phyloP scores from a whole-genome alignment of 2,797 vertebrate genomes.

The Eospalax fontanierii region DNA sequence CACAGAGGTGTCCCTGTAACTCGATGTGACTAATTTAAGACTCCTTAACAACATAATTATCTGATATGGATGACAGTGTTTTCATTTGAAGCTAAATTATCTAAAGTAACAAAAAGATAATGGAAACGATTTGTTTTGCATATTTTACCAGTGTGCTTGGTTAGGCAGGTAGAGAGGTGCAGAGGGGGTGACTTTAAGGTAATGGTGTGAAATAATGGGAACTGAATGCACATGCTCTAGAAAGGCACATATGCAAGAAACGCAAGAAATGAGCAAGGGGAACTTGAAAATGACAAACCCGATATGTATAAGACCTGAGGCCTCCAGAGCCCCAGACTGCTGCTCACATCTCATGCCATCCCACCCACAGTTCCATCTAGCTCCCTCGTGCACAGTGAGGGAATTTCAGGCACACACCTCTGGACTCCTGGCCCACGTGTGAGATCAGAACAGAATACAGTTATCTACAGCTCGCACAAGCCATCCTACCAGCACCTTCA shows the following conservation, averaged over 20 bases:
- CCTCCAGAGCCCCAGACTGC: neutral
- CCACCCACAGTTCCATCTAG: neutral
- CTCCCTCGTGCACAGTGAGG: neutral
- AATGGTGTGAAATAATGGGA: neutral
- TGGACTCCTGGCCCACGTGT: no score
- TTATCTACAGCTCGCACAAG: neutral
- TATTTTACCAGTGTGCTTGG: conserved; percentile 1
- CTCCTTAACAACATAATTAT: neutral
- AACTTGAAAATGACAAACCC: neutral
- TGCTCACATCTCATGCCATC: neutral
- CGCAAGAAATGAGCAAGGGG: neutral
- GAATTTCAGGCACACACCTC: neutral
- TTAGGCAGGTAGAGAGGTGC: neutral
- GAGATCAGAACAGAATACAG: neutral
- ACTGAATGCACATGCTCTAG: neutral
- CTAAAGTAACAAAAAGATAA: neutral
- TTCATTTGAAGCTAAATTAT: conserved; percentile 20
- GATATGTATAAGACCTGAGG: neutral
- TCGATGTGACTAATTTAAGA: neutral
- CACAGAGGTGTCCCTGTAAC: neutral
- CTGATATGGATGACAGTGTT: neutral
- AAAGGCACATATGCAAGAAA: neutral
- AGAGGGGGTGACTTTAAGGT: neutral
- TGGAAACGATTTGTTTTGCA: neutral
- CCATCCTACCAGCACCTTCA: neutral